These are phyloP conservation scores for Podarcis cretensis DNA, from an alignment of 2,113 vertebrate species.

Conservation along the genomic window DNA sequence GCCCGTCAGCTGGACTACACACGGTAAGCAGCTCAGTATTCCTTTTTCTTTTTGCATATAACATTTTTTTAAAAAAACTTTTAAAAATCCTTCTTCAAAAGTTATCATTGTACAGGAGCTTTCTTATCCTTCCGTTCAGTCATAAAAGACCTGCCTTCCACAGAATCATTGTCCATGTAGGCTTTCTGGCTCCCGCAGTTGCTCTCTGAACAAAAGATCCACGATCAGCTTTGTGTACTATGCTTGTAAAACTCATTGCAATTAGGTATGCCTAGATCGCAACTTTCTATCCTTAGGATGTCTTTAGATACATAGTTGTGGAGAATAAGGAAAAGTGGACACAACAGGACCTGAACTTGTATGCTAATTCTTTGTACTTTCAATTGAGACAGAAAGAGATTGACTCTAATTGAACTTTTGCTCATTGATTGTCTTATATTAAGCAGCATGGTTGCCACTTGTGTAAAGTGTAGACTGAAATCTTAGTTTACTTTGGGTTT, in stretches of 20 bases:
- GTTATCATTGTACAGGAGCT: conserved; percentile 41
- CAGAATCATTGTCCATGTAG: conserved; percentile 59
- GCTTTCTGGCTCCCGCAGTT: conserved; percentile 36
- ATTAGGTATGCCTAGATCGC: conserved; percentile 42
- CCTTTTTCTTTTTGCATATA: conserved; percentile 56
- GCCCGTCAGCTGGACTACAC: conserved; percentile 78
- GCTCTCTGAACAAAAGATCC: conserved; percentile 27
- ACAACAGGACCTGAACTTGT: background rate
- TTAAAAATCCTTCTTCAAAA: conserved; percentile 56
- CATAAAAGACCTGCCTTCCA: conserved; percentile 46
- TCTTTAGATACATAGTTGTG: background rate
- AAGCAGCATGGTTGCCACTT: background rate
- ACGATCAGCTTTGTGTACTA: background rate
- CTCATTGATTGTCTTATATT: background rate
- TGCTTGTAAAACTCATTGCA: conserved; percentile 36
- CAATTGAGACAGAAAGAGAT: background rate
- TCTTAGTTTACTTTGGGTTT: background rate
- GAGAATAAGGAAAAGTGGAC: background rate
- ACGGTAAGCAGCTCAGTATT: conserved; percentile 78
- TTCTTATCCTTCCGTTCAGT: conserved; percentile 27
- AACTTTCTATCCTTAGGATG: background rate
- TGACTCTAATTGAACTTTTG: conserved; percentile 2
- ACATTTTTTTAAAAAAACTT: conserved; percentile 51
- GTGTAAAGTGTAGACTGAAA: conserved; percentile 6
- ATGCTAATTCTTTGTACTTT: background rate